Conservation (phyloP, 2,888 invertebrate species). For the Odontothrips loti region DNA sequence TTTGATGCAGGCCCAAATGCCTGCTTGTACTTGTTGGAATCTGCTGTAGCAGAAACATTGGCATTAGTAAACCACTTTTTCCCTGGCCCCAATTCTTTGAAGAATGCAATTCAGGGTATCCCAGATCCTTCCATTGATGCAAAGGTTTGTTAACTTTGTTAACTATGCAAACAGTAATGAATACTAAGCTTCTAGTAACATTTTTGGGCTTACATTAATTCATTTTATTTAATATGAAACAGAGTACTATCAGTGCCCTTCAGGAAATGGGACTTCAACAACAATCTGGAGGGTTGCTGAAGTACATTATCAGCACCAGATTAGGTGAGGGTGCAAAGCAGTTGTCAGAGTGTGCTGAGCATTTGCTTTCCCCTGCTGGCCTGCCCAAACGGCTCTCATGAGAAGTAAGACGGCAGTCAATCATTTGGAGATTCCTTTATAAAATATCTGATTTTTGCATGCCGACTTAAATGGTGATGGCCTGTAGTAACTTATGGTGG, state of each 20-base stretch:
- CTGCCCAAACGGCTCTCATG: constrained; percentile 30
- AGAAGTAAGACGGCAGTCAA: not conserved
- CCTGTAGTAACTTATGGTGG: not conserved
- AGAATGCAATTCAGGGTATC: constrained; percentile 57
- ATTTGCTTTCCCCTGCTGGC: constrained; percentile 34
- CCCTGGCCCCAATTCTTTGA: constrained; percentile 48
- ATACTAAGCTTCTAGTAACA: constrained; percentile 6
- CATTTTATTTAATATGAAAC: constrained; percentile 31
- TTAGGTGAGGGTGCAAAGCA: constrained; percentile 70
- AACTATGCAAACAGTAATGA: not conserved
- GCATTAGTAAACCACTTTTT: constrained; percentile 66
- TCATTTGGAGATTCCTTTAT: not conserved
- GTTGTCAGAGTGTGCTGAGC: constrained; percentile 29
- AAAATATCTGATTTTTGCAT: not conserved
- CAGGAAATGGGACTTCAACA: constrained; percentile 38
- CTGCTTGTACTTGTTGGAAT: constrained; percentile 76
- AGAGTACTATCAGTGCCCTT: constrained; percentile 29
- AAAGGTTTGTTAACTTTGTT: constrained; percentile 41
- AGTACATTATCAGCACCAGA: constrained; percentile 79
- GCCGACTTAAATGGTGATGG: not conserved
- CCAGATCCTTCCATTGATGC: constrained; percentile 43
- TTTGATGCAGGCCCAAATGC: constrained; percentile 99
- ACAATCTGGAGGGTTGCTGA: constrained; percentile 57
- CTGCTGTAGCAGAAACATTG: constrained; percentile 66
- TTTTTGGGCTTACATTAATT: not conserved